Evolutionary conservation across 2,888 invertebrate species (phyloP), one percentile per base, ranked within the genome.

Genomic region (Lissocephala sabroskyi): DNA sequence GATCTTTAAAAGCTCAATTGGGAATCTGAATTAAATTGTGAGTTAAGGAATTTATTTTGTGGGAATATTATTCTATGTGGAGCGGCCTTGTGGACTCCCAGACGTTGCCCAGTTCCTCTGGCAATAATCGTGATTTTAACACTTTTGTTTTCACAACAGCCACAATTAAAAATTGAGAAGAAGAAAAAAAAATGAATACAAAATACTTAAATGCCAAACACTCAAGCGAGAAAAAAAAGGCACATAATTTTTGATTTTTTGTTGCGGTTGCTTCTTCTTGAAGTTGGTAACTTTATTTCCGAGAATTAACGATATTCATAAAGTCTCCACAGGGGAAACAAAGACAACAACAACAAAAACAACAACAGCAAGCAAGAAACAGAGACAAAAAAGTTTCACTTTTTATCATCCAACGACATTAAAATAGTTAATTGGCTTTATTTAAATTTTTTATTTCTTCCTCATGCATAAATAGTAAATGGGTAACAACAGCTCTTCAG

Each of bases 361-460:
- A 46, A 44, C 16, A 52, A 52, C 32, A 47, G 40, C 41, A 39
- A 16, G 45, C 28, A 33, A 33, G 14, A n/a, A 32, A 33, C 4
- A 13, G 32, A 23, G 43, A 59, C 47, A 71, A 71, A 65, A 68
- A 73, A 66, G 76, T 79, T 79, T 79, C 79, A 79, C 79, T 79
- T 79, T 79, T 78, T 63, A 75, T 67, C 58, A 75, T 63, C 56
- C 60, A 61, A 65, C 59, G 64, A 70, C 74, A 79, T 79, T 79
- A 78, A 71, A 78, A 79, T 77, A 79, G 74, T 74, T 79, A 79
- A 78, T 79, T 74, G 71, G 76, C 68, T 71, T 75, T 77, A 63
- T 73, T 70, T 62, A 70, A 67, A 64, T 62, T 52, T 56, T 66
- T 64, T 67, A 77, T 76, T 63, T 65, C 77, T 77, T 77, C 76